Evolutionary conservation across 2,113 vertebrate species (phyloP).

Genomic region (Ophiodon elongatus): DNA sequence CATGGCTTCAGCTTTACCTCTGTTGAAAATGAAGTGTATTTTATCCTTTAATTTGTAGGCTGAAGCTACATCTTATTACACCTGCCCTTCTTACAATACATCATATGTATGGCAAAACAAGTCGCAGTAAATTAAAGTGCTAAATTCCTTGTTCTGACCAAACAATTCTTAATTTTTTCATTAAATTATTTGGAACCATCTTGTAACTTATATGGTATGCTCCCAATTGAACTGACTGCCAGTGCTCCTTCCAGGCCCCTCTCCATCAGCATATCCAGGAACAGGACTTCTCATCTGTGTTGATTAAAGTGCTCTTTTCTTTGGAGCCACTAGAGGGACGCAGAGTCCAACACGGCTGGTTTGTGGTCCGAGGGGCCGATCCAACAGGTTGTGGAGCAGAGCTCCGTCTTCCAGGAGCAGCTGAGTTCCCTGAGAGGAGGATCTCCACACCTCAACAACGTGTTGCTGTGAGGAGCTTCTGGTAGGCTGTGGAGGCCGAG

Average conservation of each 20-base stretch:
- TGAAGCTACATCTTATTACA: no score
- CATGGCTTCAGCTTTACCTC: no score
- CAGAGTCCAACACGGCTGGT: background rate
- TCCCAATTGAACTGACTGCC: background rate
- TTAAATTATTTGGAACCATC: no score
- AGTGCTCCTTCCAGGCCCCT: background rate
- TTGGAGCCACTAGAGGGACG: constrained; percentile 4
- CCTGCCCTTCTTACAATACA: no score
- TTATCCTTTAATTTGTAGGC: background rate
- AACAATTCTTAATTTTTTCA: no score
- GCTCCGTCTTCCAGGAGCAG: background rate
- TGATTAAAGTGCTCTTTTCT: background rate
- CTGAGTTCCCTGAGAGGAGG: background rate
- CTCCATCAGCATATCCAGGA: background rate
- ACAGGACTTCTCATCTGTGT: background rate
- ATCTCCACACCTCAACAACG: background rate
- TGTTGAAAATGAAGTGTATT: background rate
- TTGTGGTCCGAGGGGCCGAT: background rate
- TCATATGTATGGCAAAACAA: no score
- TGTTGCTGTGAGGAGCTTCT: background rate
- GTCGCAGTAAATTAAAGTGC: no score
- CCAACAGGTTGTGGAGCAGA: background rate
- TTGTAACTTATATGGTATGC: no score
- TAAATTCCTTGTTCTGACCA: no score
- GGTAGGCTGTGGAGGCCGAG: background rate